These are phyloP conservation scores for Siphamia tubifer DNA, from an alignment of 2,113 vertebrate species.

Conservation along the genomic window DNA sequence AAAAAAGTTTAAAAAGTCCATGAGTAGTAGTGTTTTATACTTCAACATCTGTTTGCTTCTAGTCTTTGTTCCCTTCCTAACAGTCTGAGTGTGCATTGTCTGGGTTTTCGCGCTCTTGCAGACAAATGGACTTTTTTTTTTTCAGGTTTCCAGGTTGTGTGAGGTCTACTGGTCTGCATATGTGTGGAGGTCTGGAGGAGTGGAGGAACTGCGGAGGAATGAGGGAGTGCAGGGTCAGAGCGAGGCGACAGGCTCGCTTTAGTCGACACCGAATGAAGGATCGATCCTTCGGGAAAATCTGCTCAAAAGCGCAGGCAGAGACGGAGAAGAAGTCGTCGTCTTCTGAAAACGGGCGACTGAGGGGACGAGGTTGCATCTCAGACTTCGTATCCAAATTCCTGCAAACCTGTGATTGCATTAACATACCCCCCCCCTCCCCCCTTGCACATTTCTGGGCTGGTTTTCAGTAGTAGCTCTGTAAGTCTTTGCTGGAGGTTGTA, in stretches of 20 bases:
- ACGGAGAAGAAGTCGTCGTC: constrained; percentile 35
- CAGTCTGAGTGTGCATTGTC: constrained; percentile 5
- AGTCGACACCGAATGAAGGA: constrained; percentile 63
- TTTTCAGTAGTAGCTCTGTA: constrained; percentile 18
- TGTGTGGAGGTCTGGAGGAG: constrained; percentile 30
- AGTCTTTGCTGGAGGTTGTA: neutral
- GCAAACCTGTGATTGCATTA: constrained; percentile 53
- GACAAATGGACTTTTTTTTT: constrained; percentile 50
- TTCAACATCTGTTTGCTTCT: neutral
- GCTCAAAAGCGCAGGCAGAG: constrained; percentile 26
- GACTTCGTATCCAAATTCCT: constrained; percentile 36
- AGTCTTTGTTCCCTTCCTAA: neutral
- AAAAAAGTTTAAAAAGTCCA: constrained; percentile 37
- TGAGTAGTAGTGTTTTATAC: constrained; percentile 41
- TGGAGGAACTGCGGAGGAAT: constrained; percentile 61
- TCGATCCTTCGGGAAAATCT: constrained; percentile 62
- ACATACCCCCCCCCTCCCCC: constrained; percentile 11
- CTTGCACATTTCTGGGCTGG: neutral
- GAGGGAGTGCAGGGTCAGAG: constrained; percentile 70
- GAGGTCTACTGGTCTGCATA: constrained; percentile 35
- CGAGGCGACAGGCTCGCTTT: constrained; percentile 66
- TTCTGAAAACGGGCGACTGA: constrained; percentile 11
- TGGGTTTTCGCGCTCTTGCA: constrained; percentile 37
- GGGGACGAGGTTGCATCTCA: constrained; percentile 13
- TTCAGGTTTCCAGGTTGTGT: constrained; percentile 69